A percentile compares a stretch with the other conserved stretches of the same genome.
Evolutionary conservation across 2,113 vertebrate genomes (phyloP).

Genomic region (Solea solea): DNA sequence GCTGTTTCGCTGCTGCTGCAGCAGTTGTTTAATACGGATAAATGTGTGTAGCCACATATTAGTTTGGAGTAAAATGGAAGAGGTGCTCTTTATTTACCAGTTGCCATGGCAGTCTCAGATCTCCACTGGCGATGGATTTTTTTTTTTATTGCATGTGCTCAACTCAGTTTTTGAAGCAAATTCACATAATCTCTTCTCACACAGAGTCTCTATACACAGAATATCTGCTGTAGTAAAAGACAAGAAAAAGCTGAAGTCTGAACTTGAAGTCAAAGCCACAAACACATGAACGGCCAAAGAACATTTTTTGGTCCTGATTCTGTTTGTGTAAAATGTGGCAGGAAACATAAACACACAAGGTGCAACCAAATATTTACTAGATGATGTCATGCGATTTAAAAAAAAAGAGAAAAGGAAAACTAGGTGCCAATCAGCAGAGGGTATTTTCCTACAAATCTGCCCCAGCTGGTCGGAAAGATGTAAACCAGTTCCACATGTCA

Average conservation of each 20-base stretch:
- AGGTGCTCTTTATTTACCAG: neutral
- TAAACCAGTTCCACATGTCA: neutral
- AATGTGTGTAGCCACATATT: neutral
- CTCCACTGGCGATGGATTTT: too few relatives aligned
- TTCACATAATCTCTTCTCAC: neutral
- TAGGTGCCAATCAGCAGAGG: neutral
- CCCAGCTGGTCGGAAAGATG: neutral
- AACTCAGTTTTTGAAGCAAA: neutral
- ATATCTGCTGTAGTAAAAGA: neutral
- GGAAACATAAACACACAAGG: slow-evolving; percentile 14
- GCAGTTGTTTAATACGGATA: neutral
- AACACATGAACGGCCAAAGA: neutral
- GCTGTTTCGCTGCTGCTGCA: neutral
- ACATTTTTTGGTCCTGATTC: slow-evolving; percentile 36
- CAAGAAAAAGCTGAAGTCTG: neutral
- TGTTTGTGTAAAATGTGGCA: slow-evolving; percentile 27
- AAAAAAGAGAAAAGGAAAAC: neutral
- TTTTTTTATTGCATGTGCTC: neutral
- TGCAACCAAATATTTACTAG: slow-evolving; percentile 45
- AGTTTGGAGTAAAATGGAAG: neutral
- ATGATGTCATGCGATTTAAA: slow-evolving; percentile 14
- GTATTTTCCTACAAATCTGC: neutral
- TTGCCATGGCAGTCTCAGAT: neutral
- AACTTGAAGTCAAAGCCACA: neutral
- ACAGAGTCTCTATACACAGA: neutral